Conservation (phyloP, 2,113 vertebrate species). For the Cardinalis cardinalis region DNA sequence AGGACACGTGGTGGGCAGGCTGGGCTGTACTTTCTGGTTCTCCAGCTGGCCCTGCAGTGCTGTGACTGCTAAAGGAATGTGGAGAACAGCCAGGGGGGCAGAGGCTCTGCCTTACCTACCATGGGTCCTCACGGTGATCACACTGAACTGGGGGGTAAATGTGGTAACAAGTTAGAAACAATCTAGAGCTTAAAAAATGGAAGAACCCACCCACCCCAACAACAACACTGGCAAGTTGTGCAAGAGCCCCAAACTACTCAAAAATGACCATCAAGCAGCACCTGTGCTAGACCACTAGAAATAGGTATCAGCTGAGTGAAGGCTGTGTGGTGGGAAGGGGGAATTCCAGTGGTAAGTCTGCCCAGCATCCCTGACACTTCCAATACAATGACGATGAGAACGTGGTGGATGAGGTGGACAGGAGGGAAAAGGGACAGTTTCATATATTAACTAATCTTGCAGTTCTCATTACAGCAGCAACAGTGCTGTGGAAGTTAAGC, state of each 20-base stretch:
- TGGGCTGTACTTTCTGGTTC: background rate
- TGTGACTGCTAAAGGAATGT: background rate
- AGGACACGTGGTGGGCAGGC: background rate
- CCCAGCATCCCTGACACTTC: conserved; percentile 21
- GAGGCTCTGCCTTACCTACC: background rate
- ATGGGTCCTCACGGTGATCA: background rate
- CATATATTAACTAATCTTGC: conserved; percentile 13
- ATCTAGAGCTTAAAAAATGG: background rate
- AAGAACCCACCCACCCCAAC: background rate
- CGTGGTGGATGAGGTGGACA: background rate
- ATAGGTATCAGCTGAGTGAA: background rate
- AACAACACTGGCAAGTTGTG: conserved; percentile 43
- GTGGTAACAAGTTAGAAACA: background rate
- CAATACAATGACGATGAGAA: background rate
- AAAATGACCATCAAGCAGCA: conserved; percentile 34
- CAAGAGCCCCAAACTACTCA: conserved; percentile 36
- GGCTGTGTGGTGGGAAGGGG: background rate
- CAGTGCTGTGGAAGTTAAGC: conserved; percentile 39
- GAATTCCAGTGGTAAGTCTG: conserved; percentile 38
- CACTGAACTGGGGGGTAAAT: background rate
- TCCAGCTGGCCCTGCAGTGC: background rate
- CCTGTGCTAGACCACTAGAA: conserved; percentile 16
- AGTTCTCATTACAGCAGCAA: conserved; percentile 59
- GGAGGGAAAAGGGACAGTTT: background rate
- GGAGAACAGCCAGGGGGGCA: background rate